Percentiles rank a stretch among this genome's conserved stretches.
Evolutionary conservation across 2,797 vertebrate genomes (phyloP).

Genomic region (Leontocebus nigricollis): DNA sequence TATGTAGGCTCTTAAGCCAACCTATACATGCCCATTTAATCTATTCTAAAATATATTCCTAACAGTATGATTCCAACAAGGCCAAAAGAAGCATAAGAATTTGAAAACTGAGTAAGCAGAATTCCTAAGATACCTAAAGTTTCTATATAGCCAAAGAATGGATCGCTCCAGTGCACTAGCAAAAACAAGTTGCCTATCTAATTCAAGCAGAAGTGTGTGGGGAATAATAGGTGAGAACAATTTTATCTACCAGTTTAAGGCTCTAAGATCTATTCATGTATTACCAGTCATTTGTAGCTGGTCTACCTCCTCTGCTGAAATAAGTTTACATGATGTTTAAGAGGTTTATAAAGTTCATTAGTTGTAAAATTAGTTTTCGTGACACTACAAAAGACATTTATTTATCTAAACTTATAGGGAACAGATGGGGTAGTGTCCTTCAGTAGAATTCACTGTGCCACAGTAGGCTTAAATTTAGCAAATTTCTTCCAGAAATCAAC

Average conservation of each 20-base stretch:
- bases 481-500: conserved; percentile 25
- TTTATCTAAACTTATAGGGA: not conserved
- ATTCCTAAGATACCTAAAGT: not conserved
- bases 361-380: not conserved
- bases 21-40: not conserved
- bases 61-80: conserved; percentile 23
- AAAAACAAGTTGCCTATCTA: not conserved
- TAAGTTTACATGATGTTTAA: not conserved
- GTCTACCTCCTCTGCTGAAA: not conserved
- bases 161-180: not conserved
- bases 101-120: not conserved
- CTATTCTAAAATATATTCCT: conserved; percentile 19
- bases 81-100: not conserved
- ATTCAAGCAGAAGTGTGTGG: not conserved
- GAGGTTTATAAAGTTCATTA: not conserved
- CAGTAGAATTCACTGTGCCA: not conserved
- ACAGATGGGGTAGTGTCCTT: not conserved
- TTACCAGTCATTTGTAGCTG: not conserved
- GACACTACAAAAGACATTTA: not conserved
- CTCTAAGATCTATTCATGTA: not conserved
- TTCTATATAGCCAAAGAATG: not conserved
- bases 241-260: not conserved
- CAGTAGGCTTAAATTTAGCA: not conserved
- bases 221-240: not conserved
- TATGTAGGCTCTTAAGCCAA: not conserved